Percentiles rank a stretch among this genome's conserved stretches.
Conservation (phyloP, 64 coral and sea anemone species). For the Actinia tenebrosa region DNA sequence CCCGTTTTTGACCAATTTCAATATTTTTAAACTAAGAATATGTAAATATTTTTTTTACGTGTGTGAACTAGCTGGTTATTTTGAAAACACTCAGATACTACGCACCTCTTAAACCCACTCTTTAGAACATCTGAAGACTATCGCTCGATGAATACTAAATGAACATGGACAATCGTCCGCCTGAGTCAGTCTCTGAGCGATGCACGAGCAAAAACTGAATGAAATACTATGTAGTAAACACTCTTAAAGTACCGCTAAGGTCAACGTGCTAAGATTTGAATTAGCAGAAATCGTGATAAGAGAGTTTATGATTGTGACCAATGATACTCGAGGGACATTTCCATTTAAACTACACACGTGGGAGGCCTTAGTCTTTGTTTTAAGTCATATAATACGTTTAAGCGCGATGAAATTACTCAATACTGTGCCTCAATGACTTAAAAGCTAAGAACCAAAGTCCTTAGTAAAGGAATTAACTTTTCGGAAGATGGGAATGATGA, state of each 20-base stretch:
- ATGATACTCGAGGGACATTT: not conserved
- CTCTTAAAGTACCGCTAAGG: not conserved
- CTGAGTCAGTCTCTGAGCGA: too few species aligned
- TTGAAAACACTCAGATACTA: not conserved
- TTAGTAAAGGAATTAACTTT: not conserved
- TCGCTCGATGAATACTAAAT: too few species aligned
- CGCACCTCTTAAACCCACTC: not conserved
- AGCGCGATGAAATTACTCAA: not conserved
- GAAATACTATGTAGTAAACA: too few species aligned
- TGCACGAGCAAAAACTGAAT: too few species aligned
- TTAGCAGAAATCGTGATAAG: not conserved
- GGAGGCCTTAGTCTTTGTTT: not conserved
- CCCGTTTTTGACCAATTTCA: not conserved
- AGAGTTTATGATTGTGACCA: not conserved
- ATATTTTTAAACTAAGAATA: not conserved
- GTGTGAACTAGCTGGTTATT: not conserved
- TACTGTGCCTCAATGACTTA: not conserved
- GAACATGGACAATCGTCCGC: too few species aligned
- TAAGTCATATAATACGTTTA: not conserved
- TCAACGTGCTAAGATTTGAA: not conserved
- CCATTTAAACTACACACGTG: slow-evolving; percentile 4
- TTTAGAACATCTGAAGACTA: not conserved
- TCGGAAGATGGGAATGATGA: not conserved
- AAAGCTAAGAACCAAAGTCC: not conserved
- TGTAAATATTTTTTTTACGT: not conserved